Evolutionary conservation across 2,888 invertebrate genomes (phyloP).

Genomic region (Leucania comma): DNA sequence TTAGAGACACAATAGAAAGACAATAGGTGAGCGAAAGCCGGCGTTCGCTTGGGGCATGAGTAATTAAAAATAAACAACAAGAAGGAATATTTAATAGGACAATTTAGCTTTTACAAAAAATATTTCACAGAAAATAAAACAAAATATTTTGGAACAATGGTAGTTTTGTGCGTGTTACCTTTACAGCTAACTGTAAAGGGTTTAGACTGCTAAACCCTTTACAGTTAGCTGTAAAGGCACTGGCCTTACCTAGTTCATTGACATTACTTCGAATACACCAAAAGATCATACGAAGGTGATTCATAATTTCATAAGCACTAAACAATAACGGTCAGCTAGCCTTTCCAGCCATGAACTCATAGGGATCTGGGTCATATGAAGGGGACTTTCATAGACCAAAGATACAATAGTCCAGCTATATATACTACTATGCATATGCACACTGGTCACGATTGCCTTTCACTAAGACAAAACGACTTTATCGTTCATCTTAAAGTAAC

Average conservation of each 20-base stretch:
- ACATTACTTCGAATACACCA: not conserved
- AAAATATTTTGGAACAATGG: not conserved
- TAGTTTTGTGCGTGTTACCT: not conserved
- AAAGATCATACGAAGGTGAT: constrained; percentile 14
- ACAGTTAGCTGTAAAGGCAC: too few relatives aligned
- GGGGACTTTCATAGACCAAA: constrained; percentile 56
- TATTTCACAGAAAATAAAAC: not conserved
- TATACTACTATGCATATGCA: not conserved
- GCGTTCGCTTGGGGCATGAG: too few relatives aligned
- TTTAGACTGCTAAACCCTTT: too few relatives aligned
- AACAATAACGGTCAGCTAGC: constrained; percentile 22
- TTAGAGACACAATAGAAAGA: too few relatives aligned
- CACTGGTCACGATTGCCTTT: constrained; percentile 77
- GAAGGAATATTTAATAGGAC: not conserved
- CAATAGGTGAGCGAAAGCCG: too few relatives aligned
- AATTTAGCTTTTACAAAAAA: not conserved
- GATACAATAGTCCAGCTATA: constrained; percentile 69
- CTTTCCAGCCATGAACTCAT: constrained; percentile 45
- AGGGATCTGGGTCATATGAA: constrained; percentile 51
- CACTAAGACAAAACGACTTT: constrained; percentile 75
- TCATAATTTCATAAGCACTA: constrained; percentile 15
- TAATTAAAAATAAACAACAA: not conserved
- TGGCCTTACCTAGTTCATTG: not conserved
- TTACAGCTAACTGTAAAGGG: not conserved
- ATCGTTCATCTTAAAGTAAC: constrained; percentile 65